Conservation (phyloP, 1,140 invertebrate genomes). For the Drosophila grimshawi region DNA sequence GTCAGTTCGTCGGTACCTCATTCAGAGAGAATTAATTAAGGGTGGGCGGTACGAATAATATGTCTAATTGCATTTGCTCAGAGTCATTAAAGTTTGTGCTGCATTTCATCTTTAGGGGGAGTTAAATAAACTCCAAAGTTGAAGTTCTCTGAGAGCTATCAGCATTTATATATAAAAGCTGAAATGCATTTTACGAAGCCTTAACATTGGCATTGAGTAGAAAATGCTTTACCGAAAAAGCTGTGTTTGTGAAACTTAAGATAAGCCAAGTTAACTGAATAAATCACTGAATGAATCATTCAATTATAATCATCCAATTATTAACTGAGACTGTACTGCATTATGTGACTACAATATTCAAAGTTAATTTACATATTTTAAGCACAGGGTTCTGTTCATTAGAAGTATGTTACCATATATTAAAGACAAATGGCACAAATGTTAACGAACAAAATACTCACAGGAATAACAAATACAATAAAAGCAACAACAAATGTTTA, state of each 20-base stretch:
- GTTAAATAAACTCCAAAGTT: not conserved
- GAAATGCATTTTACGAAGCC: too few species aligned
- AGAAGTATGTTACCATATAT: conserved; percentile 6
- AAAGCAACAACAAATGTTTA: conserved; percentile 63
- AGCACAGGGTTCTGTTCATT: not conserved
- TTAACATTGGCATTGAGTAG: too few species aligned
- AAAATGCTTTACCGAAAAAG: too few species aligned
- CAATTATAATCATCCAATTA: too few species aligned
- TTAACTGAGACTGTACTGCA: too few species aligned
- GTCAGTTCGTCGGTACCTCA: conserved; percentile 9
- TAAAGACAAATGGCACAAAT: conserved; percentile 28
- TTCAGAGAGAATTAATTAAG: conserved; percentile 55
- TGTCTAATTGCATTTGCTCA: conserved; percentile 70
- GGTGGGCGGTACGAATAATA: conserved; percentile 63
- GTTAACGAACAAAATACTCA: conserved; percentile 18
- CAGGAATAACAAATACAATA: conserved; percentile 22
- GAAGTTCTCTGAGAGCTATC: not conserved
- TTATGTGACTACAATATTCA: too few species aligned
- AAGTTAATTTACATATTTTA: not conserved
- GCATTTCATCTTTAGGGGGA: not conserved
- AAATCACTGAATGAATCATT: too few species aligned
- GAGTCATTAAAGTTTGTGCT: conserved; percentile 11
- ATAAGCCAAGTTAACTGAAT: too few species aligned
- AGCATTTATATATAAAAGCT: not conserved
- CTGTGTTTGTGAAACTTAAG: too few species aligned